Evolutionary conservation across 2,888 invertebrate species (phyloP).

Genomic region (Plusia festucae): DNA sequence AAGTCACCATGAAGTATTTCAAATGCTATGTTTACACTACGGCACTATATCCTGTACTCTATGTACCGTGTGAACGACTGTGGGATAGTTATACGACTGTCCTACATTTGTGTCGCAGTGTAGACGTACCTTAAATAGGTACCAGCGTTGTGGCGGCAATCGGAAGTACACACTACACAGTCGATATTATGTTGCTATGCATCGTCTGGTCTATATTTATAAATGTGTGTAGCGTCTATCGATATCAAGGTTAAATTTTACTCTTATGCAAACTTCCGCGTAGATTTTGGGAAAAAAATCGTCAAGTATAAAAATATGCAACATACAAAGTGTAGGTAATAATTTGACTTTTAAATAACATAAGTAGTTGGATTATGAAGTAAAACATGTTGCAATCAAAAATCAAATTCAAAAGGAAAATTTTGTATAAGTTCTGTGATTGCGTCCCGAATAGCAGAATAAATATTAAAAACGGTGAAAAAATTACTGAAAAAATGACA

Average conservation of each 20-base stretch:
- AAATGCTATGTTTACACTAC: neutral
- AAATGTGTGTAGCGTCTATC: neutral
- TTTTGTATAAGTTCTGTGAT: too few relatives aligned
- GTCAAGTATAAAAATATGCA: neutral
- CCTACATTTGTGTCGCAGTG: too few relatives aligned
- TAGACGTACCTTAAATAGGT: neutral
- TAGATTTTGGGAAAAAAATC: neutral
- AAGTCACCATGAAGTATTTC: constrained; percentile 20
- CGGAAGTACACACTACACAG: constrained; percentile 6
- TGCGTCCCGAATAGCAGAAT: too few relatives aligned
- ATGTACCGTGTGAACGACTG: too few relatives aligned
- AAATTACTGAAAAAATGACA: too few relatives aligned
- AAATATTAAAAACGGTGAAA: too few relatives aligned
- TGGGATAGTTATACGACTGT: neutral
- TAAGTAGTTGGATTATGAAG: too few relatives aligned
- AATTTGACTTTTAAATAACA: too few relatives aligned
- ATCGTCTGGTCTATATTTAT: constrained; percentile 6
- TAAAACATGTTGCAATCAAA: too few relatives aligned
- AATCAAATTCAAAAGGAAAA: too few relatives aligned
- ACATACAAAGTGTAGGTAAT: too few relatives aligned
- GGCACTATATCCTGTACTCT: neutral
- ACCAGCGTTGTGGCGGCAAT: neutral
- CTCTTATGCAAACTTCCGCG: neutral
- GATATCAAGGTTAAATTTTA: constrained; percentile 13
- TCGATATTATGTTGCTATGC: constrained; percentile 8